Percentiles rank a stretch among this genome's conserved stretches.
Evolutionary conservation across 1,140 invertebrate genomes (phyloP).

Genomic region (Bilobella aurantiaca): DNA sequence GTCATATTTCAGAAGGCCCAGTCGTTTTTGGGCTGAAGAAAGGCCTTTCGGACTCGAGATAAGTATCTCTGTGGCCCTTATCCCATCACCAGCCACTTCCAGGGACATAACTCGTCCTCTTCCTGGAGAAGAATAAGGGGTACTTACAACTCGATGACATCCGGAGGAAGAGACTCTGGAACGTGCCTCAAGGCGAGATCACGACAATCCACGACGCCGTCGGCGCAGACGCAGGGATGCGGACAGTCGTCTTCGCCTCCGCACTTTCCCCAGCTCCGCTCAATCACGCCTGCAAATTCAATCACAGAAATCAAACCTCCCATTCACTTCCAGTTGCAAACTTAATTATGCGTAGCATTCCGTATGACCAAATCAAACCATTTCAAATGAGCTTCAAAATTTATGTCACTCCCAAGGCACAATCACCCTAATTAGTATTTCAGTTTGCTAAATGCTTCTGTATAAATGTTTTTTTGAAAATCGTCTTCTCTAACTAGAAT

Average conservation of each 20-base stretch:
- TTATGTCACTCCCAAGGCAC: too few relatives aligned
- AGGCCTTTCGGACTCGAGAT: too few relatives aligned
- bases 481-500: too few relatives aligned
- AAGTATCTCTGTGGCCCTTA: too few relatives aligned
- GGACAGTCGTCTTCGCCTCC: constrained; percentile 78
- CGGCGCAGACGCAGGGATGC: constrained; percentile 78
- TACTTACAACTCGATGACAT: constrained; percentile 88
- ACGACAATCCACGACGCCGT: constrained; percentile 89
- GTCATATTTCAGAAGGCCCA: too few relatives aligned
- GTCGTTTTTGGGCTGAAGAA: too few relatives aligned
- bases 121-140: too few relatives aligned
- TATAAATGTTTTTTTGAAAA: too few relatives aligned
- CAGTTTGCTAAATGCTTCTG: too few relatives aligned
- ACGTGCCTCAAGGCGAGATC: constrained; percentile 81
- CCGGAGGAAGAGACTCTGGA: constrained; percentile 79
- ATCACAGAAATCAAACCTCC: not conserved
- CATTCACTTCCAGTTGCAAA: not conserved
- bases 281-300: constrained; percentile 45
- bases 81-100: too few relatives aligned
- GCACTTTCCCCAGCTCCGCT: constrained; percentile 59
- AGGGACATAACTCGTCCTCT: too few relatives aligned
- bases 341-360: not conserved
- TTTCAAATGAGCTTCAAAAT: not conserved
- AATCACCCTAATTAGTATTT: too few relatives aligned
- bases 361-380: not conserved